Base-by-base conservation (phyloP, 35 echinoderm and acorn worm genomes). In the Heliocidaris erythrogramma region DNA sequence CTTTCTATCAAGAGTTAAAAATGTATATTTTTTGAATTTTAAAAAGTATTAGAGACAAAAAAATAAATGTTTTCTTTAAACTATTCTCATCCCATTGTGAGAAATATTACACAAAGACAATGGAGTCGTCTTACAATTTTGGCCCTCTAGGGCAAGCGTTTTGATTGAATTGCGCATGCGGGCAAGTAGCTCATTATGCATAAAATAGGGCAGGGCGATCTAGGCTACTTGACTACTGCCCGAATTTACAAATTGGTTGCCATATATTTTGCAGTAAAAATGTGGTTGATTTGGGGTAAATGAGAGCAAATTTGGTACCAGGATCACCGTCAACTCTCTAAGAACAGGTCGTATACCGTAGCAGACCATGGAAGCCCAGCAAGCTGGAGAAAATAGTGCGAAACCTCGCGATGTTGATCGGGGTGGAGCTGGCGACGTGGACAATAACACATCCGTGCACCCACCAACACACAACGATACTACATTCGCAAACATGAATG, bases 181-280 rank as follows among this genome's bases (percentile, higher is more conserved):
- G 91, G 91, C 91, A 92, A 92, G 91, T 92, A 4, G 2, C 91
- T 92, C 91, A 92, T 92, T 92, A 92, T 92, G 91, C 91, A 92
- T 59, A 48, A 47, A 89, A 89, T 10, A 32, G 87, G 87, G 87
- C 87, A 89, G 87, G 47, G 42, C 31, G 87, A 27, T 27, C 5
- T 8, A 17, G 87, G 87, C 87, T 89, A 89, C 31, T 48, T 89
- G 31, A 89, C 87, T 89, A 48, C 47, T 89, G 87, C 87, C 87
- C 87, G 87, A 89, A 47, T 18, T 32, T 12, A 21, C 65, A 4
- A 24, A 21, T 78, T 18, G 14, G 65, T 78, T 78, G 65, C 27
- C 65, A 78, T 2, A 7, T 24, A 78, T 27, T 78, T 78, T 78
- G 14, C 16, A 2, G 21, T 89, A 47, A 89, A 35, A 27, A 17